Evolutionary conservation across 2,888 invertebrate species (phyloP).

Genomic region (Toxonevra muliebris): DNA sequence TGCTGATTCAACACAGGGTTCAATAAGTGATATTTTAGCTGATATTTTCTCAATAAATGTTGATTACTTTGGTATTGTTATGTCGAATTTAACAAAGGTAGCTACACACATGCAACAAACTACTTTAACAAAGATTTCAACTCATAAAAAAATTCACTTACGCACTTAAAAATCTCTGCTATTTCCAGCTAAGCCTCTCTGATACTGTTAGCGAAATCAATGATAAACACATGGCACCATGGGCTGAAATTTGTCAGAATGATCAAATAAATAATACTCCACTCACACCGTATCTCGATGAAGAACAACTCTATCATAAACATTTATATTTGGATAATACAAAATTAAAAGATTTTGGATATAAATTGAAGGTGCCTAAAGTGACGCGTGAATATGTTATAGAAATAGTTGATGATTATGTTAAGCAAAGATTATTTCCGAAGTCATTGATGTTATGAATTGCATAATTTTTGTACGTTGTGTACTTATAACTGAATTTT

Average conservation of each 20-base stretch:
- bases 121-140: too few relatives aligned
- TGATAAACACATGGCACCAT: constrained; percentile 91
- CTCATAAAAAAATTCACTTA: too few relatives aligned
- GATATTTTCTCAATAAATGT: constrained; percentile 87
- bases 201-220: constrained; percentile 89
- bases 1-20: constrained; percentile 85
- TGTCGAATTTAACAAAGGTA: constrained; percentile 85
- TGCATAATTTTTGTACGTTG: not conserved
- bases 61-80: constrained; percentile 85
- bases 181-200: constrained; percentile 78
- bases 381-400: constrained; percentile 72
- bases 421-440: constrained; percentile 84
- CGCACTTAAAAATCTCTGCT: too few relatives aligned
- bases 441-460: constrained; percentile 72
- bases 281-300: constrained; percentile 86
- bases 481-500: constrained; percentile 19
- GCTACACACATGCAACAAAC: not conserved
- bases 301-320: constrained; percentile 82
- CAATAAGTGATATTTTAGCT: constrained; percentile 79
- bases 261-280: constrained; percentile 85
- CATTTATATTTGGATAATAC: constrained; percentile 79
- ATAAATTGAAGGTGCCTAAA: constrained; percentile 70
- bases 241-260: constrained; percentile 85
- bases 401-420: constrained; percentile 82
- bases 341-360: constrained; percentile 71